Evolutionary conservation across 1,140 invertebrate genomes (phyloP).

Genomic region (Holcopasites calliopsidis): DNA sequence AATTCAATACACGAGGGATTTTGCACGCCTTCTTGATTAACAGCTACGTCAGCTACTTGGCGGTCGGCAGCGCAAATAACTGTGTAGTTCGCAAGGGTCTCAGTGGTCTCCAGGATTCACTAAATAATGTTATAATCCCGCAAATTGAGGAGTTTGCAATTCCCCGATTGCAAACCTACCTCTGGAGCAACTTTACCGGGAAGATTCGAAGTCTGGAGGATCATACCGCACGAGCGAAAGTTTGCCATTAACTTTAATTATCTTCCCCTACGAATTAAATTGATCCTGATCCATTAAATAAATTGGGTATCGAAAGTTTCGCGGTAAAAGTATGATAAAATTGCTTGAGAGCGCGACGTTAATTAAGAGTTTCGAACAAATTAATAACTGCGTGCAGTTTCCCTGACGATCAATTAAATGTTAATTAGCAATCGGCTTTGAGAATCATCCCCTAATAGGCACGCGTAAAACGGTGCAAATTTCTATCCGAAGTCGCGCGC

Average conservation of each 20-base stretch:
- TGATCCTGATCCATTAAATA: too few relatives aligned
- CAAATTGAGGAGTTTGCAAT: slow-evolving; percentile 27
- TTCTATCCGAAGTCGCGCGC: neutral
- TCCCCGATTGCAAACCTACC: slow-evolving; percentile 1
- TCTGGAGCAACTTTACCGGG: neutral
- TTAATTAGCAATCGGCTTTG: neutral
- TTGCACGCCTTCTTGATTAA: slow-evolving; percentile 7
- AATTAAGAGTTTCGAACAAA: too few relatives aligned
- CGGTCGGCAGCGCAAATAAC: neutral
- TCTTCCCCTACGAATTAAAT: neutral
- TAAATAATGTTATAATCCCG: slow-evolving; percentile 37
- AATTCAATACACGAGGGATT: neutral
- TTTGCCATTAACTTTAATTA: neutral
- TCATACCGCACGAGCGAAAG: neutral
- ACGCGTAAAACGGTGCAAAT: neutral
- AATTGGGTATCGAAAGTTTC: too few relatives aligned
- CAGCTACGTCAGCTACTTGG: too few relatives aligned
- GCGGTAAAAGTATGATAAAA: too few relatives aligned
- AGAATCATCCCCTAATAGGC: neutral
- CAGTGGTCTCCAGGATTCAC: slow-evolving; percentile 8
- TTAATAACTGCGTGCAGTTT: neutral
- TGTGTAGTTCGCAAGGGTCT: slow-evolving; percentile 18
- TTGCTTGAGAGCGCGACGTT: too few relatives aligned
- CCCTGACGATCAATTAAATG: too few relatives aligned
- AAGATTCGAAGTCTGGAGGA: neutral